Base-by-base conservation (phyloP, 2,797 vertebrate genomes). In the Enteromius argenteus region DNA sequence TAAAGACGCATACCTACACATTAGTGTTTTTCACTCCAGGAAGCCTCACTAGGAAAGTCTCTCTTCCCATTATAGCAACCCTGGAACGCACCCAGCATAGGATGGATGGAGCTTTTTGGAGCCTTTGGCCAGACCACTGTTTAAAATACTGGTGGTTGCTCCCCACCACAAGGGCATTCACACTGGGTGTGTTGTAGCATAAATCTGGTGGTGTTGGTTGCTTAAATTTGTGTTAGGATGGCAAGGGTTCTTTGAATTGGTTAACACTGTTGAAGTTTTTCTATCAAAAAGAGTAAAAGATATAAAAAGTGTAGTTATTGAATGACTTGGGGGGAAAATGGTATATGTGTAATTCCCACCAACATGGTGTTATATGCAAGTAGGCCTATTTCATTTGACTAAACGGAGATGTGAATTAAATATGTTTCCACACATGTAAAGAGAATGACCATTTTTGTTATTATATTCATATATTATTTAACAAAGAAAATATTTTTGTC, bases 1-100 rank as follows among this genome's bases (percentile, higher is more conserved):
- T 90, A 92, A 92, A 92, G 88, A 92, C 86, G 74, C 92, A 94
- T 93, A 90, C 92, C 91, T 95, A 93, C 91, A 92, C 89, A 93
- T 94, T 94, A 92, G 86, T 86, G 77, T 86, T 72, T 87, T 79
- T 84, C 39, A 64, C 85, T 86, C 66, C 84, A 89, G 87, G 90
- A 92, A 87, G 82, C 66, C 71, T 85, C n/a, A n/a, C 46, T 85
- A 84, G 92, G 91, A 84, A 86, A 84, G 84, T 13, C 90, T 86
- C 15, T 82, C 77, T 93, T 93, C 85, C 91, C 89, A 79, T 91
- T 91, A 88, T 91, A 92, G 92, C 86, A 30, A 73, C 90, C 80
- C 91, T 91, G 90, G 90, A 92, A 74, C 21, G 23, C 62, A 46
- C 78, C 85, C 84, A 86, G 62, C 8, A 4, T 71, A 51, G 72